phyloP scores from a whole-genome alignment of 2,113 vertebrate species.

The Scomber colias region DNA sequence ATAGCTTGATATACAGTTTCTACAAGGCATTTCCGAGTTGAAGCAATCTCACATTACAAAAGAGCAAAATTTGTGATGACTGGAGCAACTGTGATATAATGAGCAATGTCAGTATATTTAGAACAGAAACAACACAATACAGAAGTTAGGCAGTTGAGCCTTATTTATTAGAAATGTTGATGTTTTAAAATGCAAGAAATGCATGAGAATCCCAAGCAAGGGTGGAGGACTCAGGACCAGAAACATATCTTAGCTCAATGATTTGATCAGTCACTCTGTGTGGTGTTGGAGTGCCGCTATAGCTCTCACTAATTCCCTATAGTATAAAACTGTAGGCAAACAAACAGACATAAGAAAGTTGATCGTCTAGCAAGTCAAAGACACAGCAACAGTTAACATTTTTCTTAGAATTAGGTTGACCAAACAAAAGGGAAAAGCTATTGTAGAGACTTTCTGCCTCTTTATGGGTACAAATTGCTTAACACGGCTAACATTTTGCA shows the following conservation, averaged over 20 bases:
- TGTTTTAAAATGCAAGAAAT: background rate
- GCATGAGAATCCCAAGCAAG: background rate
- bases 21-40: conserved; percentile 6
- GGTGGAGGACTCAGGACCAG: background rate
- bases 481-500: background rate
- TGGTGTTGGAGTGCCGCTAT: background rate
- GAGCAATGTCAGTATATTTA: too few species aligned
- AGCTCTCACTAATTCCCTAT: background rate
- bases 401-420: too few species aligned
- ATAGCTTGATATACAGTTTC: background rate
- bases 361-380: background rate
- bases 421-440: too few species aligned
- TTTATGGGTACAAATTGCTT: background rate
- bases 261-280: background rate
- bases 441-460: too few species aligned
- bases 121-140: too few species aligned
- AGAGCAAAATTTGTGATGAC: background rate
- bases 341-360: background rate
- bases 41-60: conserved; percentile 8
- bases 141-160: too few species aligned
- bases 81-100: background rate
- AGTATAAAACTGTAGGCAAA: background rate
- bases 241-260: background rate
- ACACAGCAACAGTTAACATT: background rate
- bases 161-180: too few species aligned